A percentile compares a stretch with the other conserved stretches of the same genome.
Evolutionary conservation across 2,797 vertebrate genomes (phyloP).

Genomic region (Crotalus adamanteus): DNA sequence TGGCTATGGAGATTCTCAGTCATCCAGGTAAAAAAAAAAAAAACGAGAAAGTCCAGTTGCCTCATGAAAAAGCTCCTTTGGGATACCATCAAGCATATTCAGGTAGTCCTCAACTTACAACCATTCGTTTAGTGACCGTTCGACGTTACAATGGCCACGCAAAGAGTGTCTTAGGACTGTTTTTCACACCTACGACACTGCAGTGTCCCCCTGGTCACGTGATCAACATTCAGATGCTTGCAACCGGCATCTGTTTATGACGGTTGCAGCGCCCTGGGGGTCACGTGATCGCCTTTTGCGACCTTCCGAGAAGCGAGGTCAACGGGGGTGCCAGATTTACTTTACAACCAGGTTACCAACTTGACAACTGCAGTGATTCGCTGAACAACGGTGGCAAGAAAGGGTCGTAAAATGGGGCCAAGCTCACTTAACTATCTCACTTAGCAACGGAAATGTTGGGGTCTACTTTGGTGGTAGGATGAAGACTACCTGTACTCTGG

Average conservation of each 20-base stretch:
- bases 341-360: neutral
- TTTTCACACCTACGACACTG: neutral
- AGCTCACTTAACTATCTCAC: no score
- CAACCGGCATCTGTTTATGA: neutral
- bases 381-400: neutral
- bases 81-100: neutral
- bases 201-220: no score
- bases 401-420: no score
- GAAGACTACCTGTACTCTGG: no score
- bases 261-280: neutral
- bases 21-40: no score
- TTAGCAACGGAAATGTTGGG: no score
- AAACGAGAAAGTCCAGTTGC: no score
- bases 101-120: neutral
- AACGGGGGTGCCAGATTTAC: neutral
- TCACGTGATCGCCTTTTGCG: neutral
- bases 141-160: neutral
- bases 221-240: neutral
- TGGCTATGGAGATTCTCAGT: no score
- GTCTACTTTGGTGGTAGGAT: no score
- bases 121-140: neutral
- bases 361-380: neutral
- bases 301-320: neutral
- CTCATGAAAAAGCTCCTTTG: no score
- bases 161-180: neutral